Percentiles rank a stretch among this genome's conserved stretches.
These are phyloP conservation scores for Arge pagana DNA, from an alignment of 2,888 invertebrate genomes.

Conservation along the genomic window DNA sequence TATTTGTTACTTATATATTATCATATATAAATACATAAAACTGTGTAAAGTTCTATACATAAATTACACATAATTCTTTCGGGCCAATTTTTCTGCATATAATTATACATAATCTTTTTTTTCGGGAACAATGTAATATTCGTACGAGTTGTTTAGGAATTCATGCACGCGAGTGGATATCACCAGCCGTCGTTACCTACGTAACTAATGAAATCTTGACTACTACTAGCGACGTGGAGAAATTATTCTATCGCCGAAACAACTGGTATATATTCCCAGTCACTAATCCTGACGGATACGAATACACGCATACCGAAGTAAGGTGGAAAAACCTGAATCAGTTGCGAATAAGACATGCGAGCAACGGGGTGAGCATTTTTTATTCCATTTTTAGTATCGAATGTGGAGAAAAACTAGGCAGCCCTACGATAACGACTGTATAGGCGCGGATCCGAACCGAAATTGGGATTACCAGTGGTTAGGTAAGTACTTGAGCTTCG, in stretches of 20 bases:
- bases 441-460: conserved; percentile 68
- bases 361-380: no score
- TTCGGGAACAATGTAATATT: no score
- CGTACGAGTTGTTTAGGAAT: no score
- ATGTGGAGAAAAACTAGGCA: conserved; percentile 71
- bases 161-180: conserved; percentile 74
- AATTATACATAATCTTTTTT: no score
- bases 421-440: conserved; percentile 51
- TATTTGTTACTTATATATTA: no score
- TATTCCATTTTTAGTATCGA: conserved; percentile 57
- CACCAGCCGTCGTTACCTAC: conserved; percentile 66
- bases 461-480: conserved; percentile 71
- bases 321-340: conserved; percentile 43
- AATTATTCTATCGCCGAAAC: conserved; percentile 59
- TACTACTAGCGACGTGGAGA: conserved; percentile 59
- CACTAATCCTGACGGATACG: conserved; percentile 74
- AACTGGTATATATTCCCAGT: conserved; percentile 75
- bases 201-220: conserved; percentile 64
- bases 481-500: conserved; percentile 46
- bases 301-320: conserved; percentile 66
- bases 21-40: no score
- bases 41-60: no score
- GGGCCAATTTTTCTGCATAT: no score
- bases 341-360: not conserved
- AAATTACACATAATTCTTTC: no score